Percentiles rank a stretch among this genome's conserved stretches.
Conservation (phyloP, 2,113 vertebrate species). For the Hippocampus guttulatus region DNA sequence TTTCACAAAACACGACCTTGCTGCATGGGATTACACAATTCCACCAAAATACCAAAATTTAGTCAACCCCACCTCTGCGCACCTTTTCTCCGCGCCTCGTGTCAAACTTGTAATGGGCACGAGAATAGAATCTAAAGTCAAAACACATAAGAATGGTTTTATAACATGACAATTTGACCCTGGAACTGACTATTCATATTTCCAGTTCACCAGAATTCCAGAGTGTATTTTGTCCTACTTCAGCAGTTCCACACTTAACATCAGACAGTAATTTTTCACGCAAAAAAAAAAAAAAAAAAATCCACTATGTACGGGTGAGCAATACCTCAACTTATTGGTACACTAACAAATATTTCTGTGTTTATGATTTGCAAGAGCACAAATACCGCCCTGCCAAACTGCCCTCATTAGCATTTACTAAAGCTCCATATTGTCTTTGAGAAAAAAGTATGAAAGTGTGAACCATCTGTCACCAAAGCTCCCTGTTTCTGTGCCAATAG, state of each 20-base stretch:
- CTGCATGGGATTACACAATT: no score
- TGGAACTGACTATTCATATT: neutral
- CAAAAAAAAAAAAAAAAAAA: no score
- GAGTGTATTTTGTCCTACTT: neutral
- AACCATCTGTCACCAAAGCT: constrained; percentile 31
- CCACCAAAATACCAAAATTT: no score
- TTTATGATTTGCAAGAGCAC: neutral
- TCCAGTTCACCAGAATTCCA: neutral
- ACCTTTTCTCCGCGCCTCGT: no score
- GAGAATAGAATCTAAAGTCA: no score
- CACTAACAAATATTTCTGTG: neutral
- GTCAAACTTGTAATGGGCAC: no score
- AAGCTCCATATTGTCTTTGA: constrained; percentile 19
- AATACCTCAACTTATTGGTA: neutral
- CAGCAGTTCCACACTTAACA: neutral
- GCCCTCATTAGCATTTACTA: neutral
- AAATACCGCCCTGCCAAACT: neutral
- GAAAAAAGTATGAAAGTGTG: neutral
- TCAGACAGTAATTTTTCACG: no score
- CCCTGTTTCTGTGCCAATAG: constrained; percentile 20
- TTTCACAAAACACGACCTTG: no score
- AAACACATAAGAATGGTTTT: neutral
- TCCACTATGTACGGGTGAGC: neutral
- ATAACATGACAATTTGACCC: neutral
- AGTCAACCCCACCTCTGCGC: no score